Percentiles rank a stretch among this genome's conserved stretches.
These are phyloP conservation scores for Bombyx mandarina DNA, from an alignment of 1,140 invertebrate genomes.

Conservation along the genomic window DNA sequence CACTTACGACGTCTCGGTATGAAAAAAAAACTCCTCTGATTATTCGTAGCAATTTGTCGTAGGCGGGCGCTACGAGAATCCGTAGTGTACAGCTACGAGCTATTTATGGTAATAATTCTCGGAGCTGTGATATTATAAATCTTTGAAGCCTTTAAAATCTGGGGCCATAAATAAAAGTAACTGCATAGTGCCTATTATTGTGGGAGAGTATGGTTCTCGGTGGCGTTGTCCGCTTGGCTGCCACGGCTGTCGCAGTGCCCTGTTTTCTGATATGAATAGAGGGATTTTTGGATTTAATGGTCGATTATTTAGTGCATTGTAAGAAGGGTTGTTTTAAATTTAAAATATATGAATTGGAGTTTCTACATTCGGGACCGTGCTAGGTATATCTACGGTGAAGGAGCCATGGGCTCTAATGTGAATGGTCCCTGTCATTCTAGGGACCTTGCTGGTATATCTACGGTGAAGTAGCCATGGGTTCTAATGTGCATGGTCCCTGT, in stretches of 20 bases:
- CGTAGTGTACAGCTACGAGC: slow-evolving; percentile 5
- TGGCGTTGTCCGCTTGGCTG: background rate
- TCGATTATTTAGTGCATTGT: too few relatives aligned
- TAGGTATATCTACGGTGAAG: too few relatives aligned
- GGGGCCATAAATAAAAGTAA: slow-evolving; percentile 4
- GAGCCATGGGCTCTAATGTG: too few relatives aligned
- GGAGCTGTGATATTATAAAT: slow-evolving; percentile 2
- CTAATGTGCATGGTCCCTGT: too few relatives aligned
- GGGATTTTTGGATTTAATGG: background rate
- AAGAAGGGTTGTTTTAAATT: too few relatives aligned
- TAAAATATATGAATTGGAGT: too few relatives aligned
- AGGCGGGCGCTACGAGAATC: slow-evolving; percentile 3
- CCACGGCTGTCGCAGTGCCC: slow-evolving; percentile 1
- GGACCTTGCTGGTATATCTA: too few relatives aligned
- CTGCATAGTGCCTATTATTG: slow-evolving; percentile 3
- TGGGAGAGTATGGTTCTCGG: background rate
- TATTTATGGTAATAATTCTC: slow-evolving; percentile 4
- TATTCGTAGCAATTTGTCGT: background rate
- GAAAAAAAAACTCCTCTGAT: too few relatives aligned
- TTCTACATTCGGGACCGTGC: too few relatives aligned
- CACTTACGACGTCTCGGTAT: too few relatives aligned
- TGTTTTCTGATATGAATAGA: slow-evolving; percentile 1
- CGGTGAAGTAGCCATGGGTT: too few relatives aligned
- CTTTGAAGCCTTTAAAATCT: slow-evolving; percentile 3
- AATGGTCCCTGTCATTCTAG: too few relatives aligned